Evolutionary conservation across 92 coral and sea anemone genomes (phyloP).

Genomic region (Zoanthus solanderi): DNA sequence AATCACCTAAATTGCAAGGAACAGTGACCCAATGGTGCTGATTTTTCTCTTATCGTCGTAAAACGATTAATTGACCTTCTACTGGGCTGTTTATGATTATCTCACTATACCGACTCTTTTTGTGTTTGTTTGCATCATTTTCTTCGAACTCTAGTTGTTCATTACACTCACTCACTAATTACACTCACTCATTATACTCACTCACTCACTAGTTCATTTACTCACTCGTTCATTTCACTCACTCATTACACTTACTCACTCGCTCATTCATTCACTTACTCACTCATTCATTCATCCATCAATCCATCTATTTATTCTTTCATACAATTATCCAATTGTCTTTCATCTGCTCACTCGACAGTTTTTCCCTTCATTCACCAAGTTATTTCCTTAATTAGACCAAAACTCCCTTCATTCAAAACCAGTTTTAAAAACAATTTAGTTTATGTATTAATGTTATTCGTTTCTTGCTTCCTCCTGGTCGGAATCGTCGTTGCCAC

Average conservation of each 20-base stretch:
- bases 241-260: too few relatives aligned
- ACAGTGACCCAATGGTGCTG: neutral
- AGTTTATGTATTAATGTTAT: neutral
- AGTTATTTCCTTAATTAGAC: neutral
- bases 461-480: conserved; percentile 7
- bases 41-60: neutral
- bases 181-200: neutral
- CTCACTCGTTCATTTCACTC: neutral
- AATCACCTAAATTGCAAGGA: neutral
- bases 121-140: neutral
- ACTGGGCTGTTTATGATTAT: neutral
- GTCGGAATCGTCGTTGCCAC: conserved; percentile 25
- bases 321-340: neutral
- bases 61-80: too few relatives aligned
- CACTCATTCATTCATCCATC: too few relatives aligned
- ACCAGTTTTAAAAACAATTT: neutral
- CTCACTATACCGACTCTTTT: too few relatives aligned
- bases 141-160: neutral
- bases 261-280: too few relatives aligned
- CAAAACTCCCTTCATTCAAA: too few relatives aligned
- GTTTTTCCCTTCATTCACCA: neutral
- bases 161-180: neutral
- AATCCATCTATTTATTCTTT: neutral
- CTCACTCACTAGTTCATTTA: too few relatives aligned
- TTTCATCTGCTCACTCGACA: neutral